Conservation (phyloP, 92 coral and sea anemone genomes). For the Parazoanthus swiftii region DNA sequence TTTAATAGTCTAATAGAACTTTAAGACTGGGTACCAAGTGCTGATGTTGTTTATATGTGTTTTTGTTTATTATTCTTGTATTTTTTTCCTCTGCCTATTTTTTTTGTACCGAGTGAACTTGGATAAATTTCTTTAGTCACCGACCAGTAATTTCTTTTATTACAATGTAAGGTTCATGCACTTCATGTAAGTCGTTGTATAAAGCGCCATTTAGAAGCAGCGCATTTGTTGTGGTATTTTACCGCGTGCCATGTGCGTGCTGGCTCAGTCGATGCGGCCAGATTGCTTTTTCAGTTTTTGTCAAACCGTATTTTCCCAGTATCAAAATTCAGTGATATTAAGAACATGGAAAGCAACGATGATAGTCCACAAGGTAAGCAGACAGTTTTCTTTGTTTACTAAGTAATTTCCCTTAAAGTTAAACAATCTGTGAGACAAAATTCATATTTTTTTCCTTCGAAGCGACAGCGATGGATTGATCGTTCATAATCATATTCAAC, state of each 20-base stretch:
- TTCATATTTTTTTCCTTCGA: not conserved
- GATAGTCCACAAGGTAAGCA: not conserved
- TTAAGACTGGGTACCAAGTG: too few relatives aligned
- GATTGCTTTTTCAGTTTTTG: too few relatives aligned
- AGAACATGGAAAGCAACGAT: not conserved
- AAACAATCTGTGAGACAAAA: not conserved
- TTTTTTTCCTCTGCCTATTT: too few relatives aligned
- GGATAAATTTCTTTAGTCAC: too few relatives aligned
- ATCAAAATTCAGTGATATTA: not conserved
- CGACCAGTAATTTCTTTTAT: too few relatives aligned
- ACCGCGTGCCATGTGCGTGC: constrained; percentile 3
- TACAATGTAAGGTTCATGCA: too few relatives aligned
- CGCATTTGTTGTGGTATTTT: not conserved
- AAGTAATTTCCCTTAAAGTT: not conserved
- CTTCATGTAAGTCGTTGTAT: not conserved
- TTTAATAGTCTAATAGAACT: too few relatives aligned
- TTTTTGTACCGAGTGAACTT: too few relatives aligned
- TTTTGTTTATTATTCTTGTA: too few relatives aligned
- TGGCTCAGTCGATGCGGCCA: not conserved
- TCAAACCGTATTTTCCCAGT: not conserved
- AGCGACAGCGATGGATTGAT: not conserved
- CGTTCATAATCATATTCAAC: not conserved
- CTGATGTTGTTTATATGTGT: too few relatives aligned
- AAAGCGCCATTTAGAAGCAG: not conserved
- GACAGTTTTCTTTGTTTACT: not conserved